Base-by-base conservation (phyloP, 2,888 invertebrate genomes). In the Acronicta psi region DNA sequence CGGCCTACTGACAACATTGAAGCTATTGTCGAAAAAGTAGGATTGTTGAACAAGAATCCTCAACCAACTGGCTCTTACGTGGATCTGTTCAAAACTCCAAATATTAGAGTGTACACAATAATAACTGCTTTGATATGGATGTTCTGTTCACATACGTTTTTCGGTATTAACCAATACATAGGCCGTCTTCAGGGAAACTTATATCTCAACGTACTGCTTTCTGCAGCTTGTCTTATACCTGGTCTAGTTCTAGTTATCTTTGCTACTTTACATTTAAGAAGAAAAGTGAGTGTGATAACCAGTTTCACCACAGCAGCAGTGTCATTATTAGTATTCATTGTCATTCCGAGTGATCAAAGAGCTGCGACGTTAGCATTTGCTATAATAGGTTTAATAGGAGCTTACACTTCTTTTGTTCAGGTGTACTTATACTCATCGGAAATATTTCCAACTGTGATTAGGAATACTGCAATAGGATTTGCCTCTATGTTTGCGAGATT, bases 121-220 rank as follows among this genome's bases (percentile, higher is more conserved):
- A 95, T 95, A 45, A 95, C 96, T 74, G 95, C 95, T 59, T 95
- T 96, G 61, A 95, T 96, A 72, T 98, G 97, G 98, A 91, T 97
- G 63, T 96, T 96, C 6, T 96, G 97, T 55, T 96, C 97, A 6
- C 95, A 98, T 84, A 96, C 97, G 46, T 97, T 97, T 86, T 98
- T 97, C 77, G 98, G 98, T 0, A 94, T 98, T 37, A 96, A 97
- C 18, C 97, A 97, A 81, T 97, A 96, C 82, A 96, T 97, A 47
- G 96, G 97, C 0, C 95, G 96, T 61, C 90, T 97, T 14, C 96
- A 96, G 52, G 97, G 97, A 3, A 95, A 97, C 79, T 95, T 97
- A 50, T 98, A 98, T 82, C 66, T 97, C 2, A 98, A 98, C 82
- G 97, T 98, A 40, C 95, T 97, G 49, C 86, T 98, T 6, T 96